A percentile compares a stretch with the other conserved stretches of the same genome.
Evolutionary conservation across 2,113 vertebrate genomes (phyloP).

Genomic region (Cyanocitta stelleri): DNA sequence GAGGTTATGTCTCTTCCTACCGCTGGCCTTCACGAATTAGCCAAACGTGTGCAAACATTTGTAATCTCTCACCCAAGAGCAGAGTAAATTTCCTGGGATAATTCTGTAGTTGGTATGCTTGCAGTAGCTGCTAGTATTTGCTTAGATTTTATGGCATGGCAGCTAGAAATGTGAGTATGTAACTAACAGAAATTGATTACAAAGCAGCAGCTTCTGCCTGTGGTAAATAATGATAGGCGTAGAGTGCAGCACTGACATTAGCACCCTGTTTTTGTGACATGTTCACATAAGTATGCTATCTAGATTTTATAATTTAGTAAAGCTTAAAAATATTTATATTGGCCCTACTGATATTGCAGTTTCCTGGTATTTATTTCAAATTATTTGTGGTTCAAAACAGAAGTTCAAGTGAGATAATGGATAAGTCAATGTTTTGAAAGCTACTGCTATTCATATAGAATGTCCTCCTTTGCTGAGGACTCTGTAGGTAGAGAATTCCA

Average conservation of each 20-base stretch:
- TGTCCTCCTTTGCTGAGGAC: neutral
- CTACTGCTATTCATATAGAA: neutral
- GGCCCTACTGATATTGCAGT: neutral
- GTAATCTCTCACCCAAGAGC: neutral
- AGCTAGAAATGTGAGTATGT: neutral
- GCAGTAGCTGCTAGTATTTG: neutral
- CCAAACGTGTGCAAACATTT: conserved; percentile 21
- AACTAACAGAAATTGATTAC: neutral
- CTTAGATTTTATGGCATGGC: neutral
- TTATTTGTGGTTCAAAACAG: neutral
- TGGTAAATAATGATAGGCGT: neutral
- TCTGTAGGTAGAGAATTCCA: neutral
- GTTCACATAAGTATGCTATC: neutral
- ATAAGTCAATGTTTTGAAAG: neutral
- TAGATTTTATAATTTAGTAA: neutral
- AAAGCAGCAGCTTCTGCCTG: neutral
- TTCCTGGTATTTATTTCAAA: neutral
- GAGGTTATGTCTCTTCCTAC: neutral
- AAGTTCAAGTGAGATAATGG: neutral
- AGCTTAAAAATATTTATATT: neutral
- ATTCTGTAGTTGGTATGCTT: neutral
- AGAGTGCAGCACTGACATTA: neutral
- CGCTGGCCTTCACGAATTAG: neutral
- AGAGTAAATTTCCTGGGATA: conserved; percentile 25
- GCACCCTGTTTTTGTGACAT: neutral